These are phyloP conservation scores for Meloidogyne exigua DNA, from an alignment of 1,140 invertebrate species.

Conservation along the genomic window DNA sequence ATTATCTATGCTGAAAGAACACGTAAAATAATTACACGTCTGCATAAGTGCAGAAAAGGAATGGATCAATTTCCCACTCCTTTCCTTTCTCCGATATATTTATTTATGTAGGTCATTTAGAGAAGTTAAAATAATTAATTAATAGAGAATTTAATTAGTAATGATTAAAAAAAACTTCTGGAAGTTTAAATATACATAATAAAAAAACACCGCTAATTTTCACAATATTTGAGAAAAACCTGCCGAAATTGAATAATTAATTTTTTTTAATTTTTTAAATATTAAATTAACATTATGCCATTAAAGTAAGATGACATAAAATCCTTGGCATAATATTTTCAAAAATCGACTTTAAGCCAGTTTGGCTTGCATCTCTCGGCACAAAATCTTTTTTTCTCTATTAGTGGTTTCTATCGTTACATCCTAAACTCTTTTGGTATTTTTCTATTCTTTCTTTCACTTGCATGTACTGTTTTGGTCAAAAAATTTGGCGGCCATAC, in stretches of 20 bases:
- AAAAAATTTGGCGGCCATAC: neutral
- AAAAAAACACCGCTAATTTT: too few relatives aligned
- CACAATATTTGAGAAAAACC: too few relatives aligned
- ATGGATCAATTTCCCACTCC: neutral
- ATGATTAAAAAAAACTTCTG: too few relatives aligned
- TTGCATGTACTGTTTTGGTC: conserved; percentile 1
- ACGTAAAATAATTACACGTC: neutral
- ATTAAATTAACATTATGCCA: neutral
- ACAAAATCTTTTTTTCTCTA: neutral
- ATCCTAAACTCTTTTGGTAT: neutral
- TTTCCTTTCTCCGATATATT: neutral
- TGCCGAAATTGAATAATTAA: too few relatives aligned
- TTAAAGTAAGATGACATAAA: neutral
- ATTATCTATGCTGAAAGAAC: neutral
- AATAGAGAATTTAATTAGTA: neutral
- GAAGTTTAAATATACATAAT: too few relatives aligned
- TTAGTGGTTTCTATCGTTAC: neutral
- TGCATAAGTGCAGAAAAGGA: neutral
- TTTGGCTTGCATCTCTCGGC: neutral
- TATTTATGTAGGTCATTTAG: neutral
- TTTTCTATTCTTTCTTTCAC: conserved; percentile 9
- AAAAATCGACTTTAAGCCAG: neutral
- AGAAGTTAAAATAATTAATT: neutral
- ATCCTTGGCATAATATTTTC: neutral
- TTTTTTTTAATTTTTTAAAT: too few relatives aligned